Conservation (phyloP, 2,113 vertebrate genomes). For the Narcine bancroftii region DNA sequence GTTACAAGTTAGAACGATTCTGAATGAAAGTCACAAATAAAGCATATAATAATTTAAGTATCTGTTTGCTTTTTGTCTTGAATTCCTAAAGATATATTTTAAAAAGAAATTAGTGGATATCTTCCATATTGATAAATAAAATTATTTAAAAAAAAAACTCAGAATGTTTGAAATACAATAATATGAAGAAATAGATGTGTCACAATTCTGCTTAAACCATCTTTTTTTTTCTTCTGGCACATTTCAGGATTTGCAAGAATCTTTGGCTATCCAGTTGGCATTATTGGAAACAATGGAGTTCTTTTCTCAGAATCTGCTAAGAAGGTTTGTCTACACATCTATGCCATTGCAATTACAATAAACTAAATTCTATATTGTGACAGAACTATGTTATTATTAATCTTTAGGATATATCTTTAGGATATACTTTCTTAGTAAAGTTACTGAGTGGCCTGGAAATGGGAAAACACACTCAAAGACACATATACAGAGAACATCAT, state of each 20-base stretch:
- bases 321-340: slow-evolving; percentile 64
- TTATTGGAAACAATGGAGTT: slow-evolving; percentile 96
- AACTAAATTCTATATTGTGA: not conserved
- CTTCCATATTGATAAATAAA: not conserved
- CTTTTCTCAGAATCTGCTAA: slow-evolving; percentile 96
- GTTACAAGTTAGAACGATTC: too few species aligned
- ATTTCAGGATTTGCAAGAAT: slow-evolving; percentile 84
- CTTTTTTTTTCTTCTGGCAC: slow-evolving; percentile 31
- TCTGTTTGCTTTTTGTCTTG: too few species aligned
- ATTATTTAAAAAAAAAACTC: not conserved
- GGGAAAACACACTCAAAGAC: too few species aligned
- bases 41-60: too few species aligned
- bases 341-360: not conserved
- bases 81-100: too few species aligned
- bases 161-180: not conserved
- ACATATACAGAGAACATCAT: too few species aligned
- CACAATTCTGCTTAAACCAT: not conserved
- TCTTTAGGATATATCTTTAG: too few species aligned
- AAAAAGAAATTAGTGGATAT: not conserved
- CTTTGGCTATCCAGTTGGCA: slow-evolving; percentile 90
- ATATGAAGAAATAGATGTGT: not conserved
- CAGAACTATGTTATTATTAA: too few species aligned
- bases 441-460: too few species aligned
- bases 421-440: too few species aligned
- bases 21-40: too few species aligned